Evolutionary conservation across 2,797 vertebrate species (phyloP).

Genomic region (Molossus alvarezi): DNA sequence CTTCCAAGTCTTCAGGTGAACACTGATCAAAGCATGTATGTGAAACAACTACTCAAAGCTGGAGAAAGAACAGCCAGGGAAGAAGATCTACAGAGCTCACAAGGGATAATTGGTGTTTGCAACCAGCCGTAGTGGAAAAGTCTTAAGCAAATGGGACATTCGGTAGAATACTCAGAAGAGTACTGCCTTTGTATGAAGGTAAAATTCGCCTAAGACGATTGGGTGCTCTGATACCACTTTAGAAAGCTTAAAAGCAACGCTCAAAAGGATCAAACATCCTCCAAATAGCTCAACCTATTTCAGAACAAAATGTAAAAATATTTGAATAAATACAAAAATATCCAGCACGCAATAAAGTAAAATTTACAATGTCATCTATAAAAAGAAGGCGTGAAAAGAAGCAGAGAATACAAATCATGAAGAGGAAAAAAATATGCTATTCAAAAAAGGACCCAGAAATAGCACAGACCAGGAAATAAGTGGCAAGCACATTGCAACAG

Average conservation of each 20-base stretch:
- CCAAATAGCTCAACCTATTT: not conserved
- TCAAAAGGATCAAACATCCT: not conserved
- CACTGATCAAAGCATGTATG: not conserved
- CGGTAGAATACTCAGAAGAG: too few species aligned
- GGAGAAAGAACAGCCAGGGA: not conserved
- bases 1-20: not conserved
- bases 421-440: not conserved
- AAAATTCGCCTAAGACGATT: not conserved
- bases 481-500: not conserved
- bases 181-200: not conserved
- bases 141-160: not conserved
- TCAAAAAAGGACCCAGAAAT: not conserved
- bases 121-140: not conserved
- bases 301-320: not conserved
- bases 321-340: conserved; percentile 18
- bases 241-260: not conserved
- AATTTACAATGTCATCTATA: not conserved
- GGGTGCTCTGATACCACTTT: not conserved
- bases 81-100: not conserved
- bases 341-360: not conserved
- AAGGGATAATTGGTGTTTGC: not conserved
- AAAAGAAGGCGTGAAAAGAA: not conserved
- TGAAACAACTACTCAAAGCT: not conserved
- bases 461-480: not conserved
- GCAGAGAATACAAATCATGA: not conserved